Evolutionary conservation across 2,113 vertebrate genomes (phyloP), one percentile per base, ranked within the genome.

Genomic region (Takifugu flavidus): DNA sequence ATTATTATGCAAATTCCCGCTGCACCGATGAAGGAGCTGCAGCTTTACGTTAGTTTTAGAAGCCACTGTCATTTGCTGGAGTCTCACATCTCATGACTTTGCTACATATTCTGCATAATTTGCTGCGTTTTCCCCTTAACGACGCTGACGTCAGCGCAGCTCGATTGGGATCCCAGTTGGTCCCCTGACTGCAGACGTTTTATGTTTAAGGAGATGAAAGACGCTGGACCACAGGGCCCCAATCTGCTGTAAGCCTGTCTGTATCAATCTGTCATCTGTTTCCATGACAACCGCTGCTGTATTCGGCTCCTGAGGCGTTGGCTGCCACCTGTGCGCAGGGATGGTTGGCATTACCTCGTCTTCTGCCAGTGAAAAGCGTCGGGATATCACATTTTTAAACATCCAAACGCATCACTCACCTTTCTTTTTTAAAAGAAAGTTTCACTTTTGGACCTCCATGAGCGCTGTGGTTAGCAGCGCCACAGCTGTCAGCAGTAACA

Each of bases 1-100:
- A 84, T 87, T 82, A 81, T 71, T 74, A 76, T 79, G 82, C 70
- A 82, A 80, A 84, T 80, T 77, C n/a, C 60, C 34, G 53, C 52
- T 43, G 59, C 55, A 56, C 49, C 51, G 68, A 70, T 65, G 65
- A 69, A 83, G 57, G 67, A 78, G 76, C 67, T 71, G 72, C 64
- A 67, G 82, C 67, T 74, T 69, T 78, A 79, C 55, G 79, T 71
- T 78, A 74, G 66, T 73, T 81, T 70, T 61, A 60, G 61, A 55
- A 72, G 85, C 68, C 62, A 82, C 79, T 71, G 51, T 59, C 73
- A 65, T 74, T 80, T 78, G 65, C 69, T 73, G 63, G 52, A 13
- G 34, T 39, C 34, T 39, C 34, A 6, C 34, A 3, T 39, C 7
- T 39, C 34, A 10, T 39, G 11, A 0, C 34, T 10, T 31, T 39